These are phyloP conservation scores for Drosophila lini DNA, from an alignment of 1,140 invertebrate genomes.

Conservation along the genomic window DNA sequence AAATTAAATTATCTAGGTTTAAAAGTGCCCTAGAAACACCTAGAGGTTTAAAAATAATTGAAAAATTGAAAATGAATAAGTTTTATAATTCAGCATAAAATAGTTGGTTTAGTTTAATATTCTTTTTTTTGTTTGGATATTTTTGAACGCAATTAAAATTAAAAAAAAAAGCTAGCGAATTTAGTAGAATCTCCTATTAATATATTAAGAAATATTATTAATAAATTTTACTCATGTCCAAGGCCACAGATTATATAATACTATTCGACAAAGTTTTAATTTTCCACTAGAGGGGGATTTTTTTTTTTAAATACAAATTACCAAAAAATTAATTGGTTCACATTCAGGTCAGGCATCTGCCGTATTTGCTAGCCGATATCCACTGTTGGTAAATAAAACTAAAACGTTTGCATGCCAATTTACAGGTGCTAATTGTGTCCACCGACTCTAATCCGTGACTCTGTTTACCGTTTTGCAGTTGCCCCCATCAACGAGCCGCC, in stretches of 20 bases:
- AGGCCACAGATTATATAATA: not conserved
- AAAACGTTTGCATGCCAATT: conserved; percentile 53
- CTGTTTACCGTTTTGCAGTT: conserved; percentile 66
- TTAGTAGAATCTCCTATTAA: too few species aligned
- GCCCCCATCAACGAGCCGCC: conserved; percentile 76
- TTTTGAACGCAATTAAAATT: too few species aligned
- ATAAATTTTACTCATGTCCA: too few species aligned
- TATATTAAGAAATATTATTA: too few species aligned
- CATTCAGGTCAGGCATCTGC: not conserved
- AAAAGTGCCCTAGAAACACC: too few species aligned
- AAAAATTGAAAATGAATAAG: too few species aligned
- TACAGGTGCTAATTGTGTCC: conserved; percentile 32
- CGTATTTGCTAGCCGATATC: conserved; percentile 14
- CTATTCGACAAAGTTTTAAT: not conserved
- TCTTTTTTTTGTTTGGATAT: too few species aligned
- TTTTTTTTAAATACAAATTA: not conserved
- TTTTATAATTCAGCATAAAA: too few species aligned
- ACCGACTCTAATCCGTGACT: conserved; percentile 29
- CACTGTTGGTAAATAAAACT: conserved; percentile 34
- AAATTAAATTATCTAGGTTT: too few species aligned
- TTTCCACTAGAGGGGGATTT: not conserved
- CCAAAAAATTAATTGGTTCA: not conserved
- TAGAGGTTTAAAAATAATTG: too few species aligned
- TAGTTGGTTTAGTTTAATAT: too few species aligned
- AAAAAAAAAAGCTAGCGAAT: too few species aligned